Evolutionary conservation across 2,797 vertebrate species (phyloP).

Genomic region (Anabas testudineus): DNA sequence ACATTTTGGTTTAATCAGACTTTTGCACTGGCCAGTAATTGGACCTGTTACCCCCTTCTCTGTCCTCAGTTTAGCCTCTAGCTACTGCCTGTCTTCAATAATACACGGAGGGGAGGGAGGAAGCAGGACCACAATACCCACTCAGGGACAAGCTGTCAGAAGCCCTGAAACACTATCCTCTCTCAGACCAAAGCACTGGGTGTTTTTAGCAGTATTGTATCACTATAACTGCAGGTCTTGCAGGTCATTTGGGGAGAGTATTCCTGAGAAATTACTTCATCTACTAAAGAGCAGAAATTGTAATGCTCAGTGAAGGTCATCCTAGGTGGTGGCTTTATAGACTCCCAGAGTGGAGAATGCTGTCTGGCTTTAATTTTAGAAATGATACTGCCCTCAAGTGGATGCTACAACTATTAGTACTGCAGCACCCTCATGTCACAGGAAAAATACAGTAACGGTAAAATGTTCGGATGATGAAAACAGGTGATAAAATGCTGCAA

Average conservation of each 20-base stretch:
- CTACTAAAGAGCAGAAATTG: conserved; percentile 40
- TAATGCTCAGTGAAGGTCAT: conserved; percentile 34
- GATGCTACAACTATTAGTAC: conserved; percentile 38
- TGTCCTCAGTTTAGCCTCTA: conserved; percentile 70
- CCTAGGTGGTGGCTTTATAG: conserved; percentile 41
- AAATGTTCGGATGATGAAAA: conserved; percentile 64
- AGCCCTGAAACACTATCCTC: conserved; percentile 77
- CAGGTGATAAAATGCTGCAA: conserved; percentile 52
- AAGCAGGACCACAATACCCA: conserved; percentile 72
- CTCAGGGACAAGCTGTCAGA: conserved; percentile 77
- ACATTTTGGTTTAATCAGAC: conserved; percentile 65
- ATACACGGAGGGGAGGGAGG: conserved; percentile 55
- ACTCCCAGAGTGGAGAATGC: conserved; percentile 28
- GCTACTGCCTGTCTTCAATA: conserved; percentile 77
- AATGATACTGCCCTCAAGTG: conserved; percentile 78
- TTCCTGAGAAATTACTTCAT: conserved; percentile 56
- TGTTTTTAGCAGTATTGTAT: conserved; percentile 61
- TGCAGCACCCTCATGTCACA: conserved; percentile 22
- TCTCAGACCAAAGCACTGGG: conserved; percentile 56
- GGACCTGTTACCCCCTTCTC: conserved; percentile 72
- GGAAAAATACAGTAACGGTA: conserved; percentile 38
- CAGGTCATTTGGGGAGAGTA: conserved; percentile 70
- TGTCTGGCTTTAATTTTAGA: conserved; percentile 30
- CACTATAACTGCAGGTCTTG: conserved; percentile 32
- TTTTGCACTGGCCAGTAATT: conserved; percentile 72